Evolutionary conservation across 2,113 vertebrate genomes (phyloP).

Genomic region (Pipra filicauda): DNA sequence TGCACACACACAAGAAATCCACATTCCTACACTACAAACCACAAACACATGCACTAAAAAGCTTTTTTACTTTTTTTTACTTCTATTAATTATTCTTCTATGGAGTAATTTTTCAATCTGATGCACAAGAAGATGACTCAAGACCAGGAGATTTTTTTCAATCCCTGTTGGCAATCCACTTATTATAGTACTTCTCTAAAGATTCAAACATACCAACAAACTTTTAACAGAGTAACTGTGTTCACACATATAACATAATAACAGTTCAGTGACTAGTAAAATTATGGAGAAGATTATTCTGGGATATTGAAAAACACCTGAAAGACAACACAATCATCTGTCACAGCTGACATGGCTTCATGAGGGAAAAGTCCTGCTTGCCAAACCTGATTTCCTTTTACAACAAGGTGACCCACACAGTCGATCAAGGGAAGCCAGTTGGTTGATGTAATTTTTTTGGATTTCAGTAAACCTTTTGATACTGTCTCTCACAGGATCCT

Average conservation of each 20-base stretch:
- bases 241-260: neutral
- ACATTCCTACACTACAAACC: neutral
- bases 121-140: neutral
- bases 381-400: neutral
- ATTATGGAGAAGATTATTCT: neutral
- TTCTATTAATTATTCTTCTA: neutral
- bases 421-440: neutral
- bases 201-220: neutral
- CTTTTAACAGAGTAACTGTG: neutral
- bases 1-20: neutral
- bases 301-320: neutral
- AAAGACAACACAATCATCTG: neutral
- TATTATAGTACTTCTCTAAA: neutral
- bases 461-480: neutral
- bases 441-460: neutral
- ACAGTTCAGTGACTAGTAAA: neutral
- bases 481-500: neutral
- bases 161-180: neutral
- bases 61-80: too few relatives aligned
- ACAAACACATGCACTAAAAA: neutral
- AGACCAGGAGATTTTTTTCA: neutral
- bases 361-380: neutral
- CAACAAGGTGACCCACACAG: neutral
- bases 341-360: neutral
- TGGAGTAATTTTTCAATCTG: neutral